Percentiles rank a stretch among this genome's conserved stretches.
Evolutionary conservation across 2,888 invertebrate genomes (phyloP).

Genomic region (Hemithea aestivaria): DNA sequence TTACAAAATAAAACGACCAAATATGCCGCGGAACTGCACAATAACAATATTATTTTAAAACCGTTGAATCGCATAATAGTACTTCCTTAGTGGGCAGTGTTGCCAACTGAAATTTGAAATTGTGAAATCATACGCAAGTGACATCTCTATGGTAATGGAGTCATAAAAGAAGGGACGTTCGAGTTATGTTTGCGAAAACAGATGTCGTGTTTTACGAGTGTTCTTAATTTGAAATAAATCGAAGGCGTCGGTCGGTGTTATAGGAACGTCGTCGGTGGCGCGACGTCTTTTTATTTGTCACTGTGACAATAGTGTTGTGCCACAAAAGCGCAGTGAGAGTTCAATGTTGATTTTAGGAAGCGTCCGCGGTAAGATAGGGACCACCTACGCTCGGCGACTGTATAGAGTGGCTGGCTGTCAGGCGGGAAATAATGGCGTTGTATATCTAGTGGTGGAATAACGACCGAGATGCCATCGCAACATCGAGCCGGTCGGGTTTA

Average conservation of each 20-base stretch:
- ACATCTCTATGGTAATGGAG: conserved; percentile 43
- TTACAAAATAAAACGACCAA: conserved; percentile 40
- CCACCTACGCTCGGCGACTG: conserved; percentile 57
- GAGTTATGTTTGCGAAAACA: conserved; percentile 48
- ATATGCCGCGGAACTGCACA: conserved; percentile 45
- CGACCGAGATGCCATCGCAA: conserved; percentile 42
- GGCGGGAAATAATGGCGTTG: conserved; percentile 46
- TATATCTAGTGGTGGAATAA: conserved; percentile 34
- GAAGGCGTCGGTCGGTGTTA: conserved; percentile 32
- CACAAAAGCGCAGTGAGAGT: conserved; percentile 63
- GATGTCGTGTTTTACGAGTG: conserved; percentile 45
- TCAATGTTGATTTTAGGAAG: conserved; percentile 53
- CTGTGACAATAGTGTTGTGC: conserved; percentile 51
- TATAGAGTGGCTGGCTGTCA: conserved; percentile 44
- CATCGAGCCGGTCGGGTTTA: conserved; percentile 39
- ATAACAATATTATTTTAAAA: conserved; percentile 45
- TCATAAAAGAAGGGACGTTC: conserved; percentile 42
- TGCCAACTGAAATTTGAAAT: conserved; percentile 21
- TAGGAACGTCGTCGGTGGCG: conserved; percentile 36
- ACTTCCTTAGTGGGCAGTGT: conserved; percentile 25
- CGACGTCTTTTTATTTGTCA: conserved; percentile 30
- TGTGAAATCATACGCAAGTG: conserved; percentile 27
- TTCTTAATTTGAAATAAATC: conserved; percentile 45
- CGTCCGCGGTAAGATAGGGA: conserved; percentile 44
- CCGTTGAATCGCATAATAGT: conserved; percentile 30